Evolutionary conservation across 2,888 invertebrate genomes (phyloP).

Genomic region (Buathra laborator): DNA sequence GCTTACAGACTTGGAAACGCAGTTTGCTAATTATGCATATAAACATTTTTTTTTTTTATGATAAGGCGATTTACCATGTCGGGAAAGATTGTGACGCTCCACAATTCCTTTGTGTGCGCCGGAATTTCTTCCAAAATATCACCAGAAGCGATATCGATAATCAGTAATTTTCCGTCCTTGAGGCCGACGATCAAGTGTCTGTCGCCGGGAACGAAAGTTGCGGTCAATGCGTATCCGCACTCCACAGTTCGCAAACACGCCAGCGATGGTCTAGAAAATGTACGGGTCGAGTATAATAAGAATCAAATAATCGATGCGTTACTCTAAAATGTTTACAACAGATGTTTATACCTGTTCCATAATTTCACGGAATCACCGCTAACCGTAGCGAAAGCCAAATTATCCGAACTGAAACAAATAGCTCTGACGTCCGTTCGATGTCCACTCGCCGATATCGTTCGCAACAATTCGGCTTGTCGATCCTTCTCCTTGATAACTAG

Average conservation of each 20-base stretch:
- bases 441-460: constrained; percentile 91
- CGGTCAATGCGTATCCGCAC: constrained; percentile 90
- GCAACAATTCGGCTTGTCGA: constrained; percentile 87
- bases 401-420: constrained; percentile 96
- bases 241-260: constrained; percentile 88
- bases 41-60: not conserved
- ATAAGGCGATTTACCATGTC: constrained; percentile 88
- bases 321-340: not conserved
- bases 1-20: constrained; percentile 1
- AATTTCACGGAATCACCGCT: constrained; percentile 96
- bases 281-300: too few relatives aligned
- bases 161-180: constrained; percentile 92
- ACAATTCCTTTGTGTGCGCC: constrained; percentile 93
- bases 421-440: constrained; percentile 96
- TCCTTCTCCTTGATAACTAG: constrained; percentile 86
- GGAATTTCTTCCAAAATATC: constrained; percentile 92
- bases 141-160: constrained; percentile 94
- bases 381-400: constrained; percentile 94
- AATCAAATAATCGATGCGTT: not conserved
- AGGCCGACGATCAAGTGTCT: constrained; percentile 95
- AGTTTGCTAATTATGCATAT: too few relatives aligned
- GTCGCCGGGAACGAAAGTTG: constrained; percentile 95
- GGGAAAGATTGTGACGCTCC: constrained; percentile 92
- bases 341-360: constrained; percentile 92
- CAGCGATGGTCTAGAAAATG: constrained; percentile 86